Evolutionary conservation across 1,140 invertebrate species (phyloP), one percentile per base, ranked within the genome.

Genomic region (Rhagoletis pomonella): DNA sequence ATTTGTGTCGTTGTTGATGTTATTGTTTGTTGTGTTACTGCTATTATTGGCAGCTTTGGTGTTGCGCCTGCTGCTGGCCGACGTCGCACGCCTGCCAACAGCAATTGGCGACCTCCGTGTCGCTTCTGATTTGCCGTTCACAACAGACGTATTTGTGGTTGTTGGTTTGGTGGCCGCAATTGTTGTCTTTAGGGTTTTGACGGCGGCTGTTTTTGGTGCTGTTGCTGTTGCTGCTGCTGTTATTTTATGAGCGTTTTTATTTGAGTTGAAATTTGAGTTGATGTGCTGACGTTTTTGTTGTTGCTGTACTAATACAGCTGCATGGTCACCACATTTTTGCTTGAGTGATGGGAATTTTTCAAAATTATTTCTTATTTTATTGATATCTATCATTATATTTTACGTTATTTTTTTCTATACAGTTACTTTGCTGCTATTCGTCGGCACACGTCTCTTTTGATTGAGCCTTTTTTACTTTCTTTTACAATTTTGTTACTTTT

Each of bases 321-420:
- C 39, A 47, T 12, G 50, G 4, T 29, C 59, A 59, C 87, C 64
- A 88, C 88, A 88, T 88, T 85, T 88, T 87, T 87, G 64, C 42
- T 86, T 87, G 0, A 88, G 73, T 69, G 14, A 55, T 87, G 88
- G 81, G 58, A 88, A 77, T 73, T 88, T 87, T 85, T 85, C 47
- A 88, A 87, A 85, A 87, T 85, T 88, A 69, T 87, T 88, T 86
- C 69, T 39, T 5, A 5, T 47, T 69, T 88, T 88, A 55, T 67
- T 88, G 59, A 87, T 84, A 55, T 88, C 88, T 87, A 88, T 87
- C 88, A 88, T 88, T 87, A 88, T 81, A 81, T n/a, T 81, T 55
- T 81, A 29, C 47, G 47, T 19, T 81, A 81, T 81, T 81, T 10
- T 85, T 85, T 85, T 58, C 42, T 19, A 44, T 39, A 47, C 44